Conservation (phyloP, 2,888 invertebrate species). For the Troides helena region DNA sequence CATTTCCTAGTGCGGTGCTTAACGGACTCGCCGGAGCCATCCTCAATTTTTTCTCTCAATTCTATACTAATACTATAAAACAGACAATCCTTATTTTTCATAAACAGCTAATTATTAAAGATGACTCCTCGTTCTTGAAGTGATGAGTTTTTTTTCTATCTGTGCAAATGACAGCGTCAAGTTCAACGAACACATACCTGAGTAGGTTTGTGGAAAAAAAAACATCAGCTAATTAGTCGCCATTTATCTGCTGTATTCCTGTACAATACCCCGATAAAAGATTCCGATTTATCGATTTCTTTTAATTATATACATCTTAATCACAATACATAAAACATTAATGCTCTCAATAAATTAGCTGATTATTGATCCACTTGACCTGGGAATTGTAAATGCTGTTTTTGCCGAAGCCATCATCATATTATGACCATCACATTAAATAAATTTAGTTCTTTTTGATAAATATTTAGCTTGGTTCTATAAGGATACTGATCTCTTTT, state of each 20-base stretch:
- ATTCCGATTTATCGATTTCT: conserved; percentile 14
- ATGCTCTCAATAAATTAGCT: conserved; percentile 10
- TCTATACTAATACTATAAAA: no score
- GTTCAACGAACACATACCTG: conserved; percentile 11
- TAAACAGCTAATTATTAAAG: not conserved
- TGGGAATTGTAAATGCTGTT: not conserved
- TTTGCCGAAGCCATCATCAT: conserved; percentile 1
- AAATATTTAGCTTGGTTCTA: conserved; percentile 3
- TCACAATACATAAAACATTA: not conserved
- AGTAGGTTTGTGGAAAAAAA: not conserved
- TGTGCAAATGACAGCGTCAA: not conserved
- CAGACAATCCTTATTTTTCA: not conserved
- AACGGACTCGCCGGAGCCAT: not conserved
- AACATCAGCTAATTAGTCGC: conserved; percentile 4
- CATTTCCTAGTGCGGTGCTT: conserved; percentile 30
- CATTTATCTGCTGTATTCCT: not conserved
- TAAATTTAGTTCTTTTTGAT: conserved; percentile 11
- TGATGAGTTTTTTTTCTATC: not conserved
- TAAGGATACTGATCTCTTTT: not conserved
- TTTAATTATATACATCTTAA: conserved; percentile 7
- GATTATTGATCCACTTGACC: conserved; percentile 18
- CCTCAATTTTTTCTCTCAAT: not conserved
- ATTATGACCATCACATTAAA: conserved; percentile 9
- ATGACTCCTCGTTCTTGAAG: not conserved
- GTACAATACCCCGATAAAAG: conserved; percentile 11